phyloP scores from a whole-genome alignment of 2,888 invertebrate genomes.

The Cerceris rybyensis region DNA sequence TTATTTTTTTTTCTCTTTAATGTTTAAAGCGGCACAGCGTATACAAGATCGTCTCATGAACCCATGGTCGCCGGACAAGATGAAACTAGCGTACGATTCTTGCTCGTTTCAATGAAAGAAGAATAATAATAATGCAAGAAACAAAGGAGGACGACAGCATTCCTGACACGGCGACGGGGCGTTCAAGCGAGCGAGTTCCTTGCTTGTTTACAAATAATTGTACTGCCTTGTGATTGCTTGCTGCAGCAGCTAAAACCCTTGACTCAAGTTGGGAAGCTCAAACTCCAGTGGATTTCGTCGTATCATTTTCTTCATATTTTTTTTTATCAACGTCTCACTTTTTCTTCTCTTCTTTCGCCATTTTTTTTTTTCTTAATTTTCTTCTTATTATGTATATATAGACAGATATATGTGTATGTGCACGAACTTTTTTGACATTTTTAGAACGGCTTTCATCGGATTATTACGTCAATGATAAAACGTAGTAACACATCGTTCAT shows the following conservation, averaged over 20 bases:
- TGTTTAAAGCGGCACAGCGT: slow-evolving; percentile 69
- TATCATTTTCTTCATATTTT: slow-evolving; percentile 37
- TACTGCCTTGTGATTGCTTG: slow-evolving; percentile 68
- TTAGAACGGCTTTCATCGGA: slow-evolving; percentile 23
- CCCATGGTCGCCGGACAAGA: slow-evolving; percentile 23
- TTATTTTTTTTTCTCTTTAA: slow-evolving; percentile 50
- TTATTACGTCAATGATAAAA: slow-evolving; percentile 16
- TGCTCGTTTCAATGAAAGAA: neutral
- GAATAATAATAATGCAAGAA: neutral
- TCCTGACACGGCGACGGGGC: slow-evolving; percentile 21
- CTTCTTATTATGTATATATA: slow-evolving; percentile 29
- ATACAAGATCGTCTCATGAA: slow-evolving; percentile 58
- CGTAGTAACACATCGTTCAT: slow-evolving; percentile 31
- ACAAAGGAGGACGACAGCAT: neutral
- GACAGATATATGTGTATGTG: slow-evolving; percentile 21
- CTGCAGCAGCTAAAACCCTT: slow-evolving; percentile 80
- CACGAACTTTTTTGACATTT: slow-evolving; percentile 10
- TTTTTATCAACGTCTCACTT: slow-evolving; percentile 31
- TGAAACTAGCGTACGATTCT: neutral
- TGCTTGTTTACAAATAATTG: slow-evolving; percentile 59
- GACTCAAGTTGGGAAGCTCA: slow-evolving; percentile 81
- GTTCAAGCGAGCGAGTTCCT: slow-evolving; percentile 43
- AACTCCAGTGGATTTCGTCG: slow-evolving; percentile 71
- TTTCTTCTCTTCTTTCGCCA: slow-evolving; percentile 2
- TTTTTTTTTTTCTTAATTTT: slow-evolving; percentile 25